Evolutionary conservation across 2,797 vertebrate species (phyloP).

Genomic region (Crocodylus rhombifer): DNA sequence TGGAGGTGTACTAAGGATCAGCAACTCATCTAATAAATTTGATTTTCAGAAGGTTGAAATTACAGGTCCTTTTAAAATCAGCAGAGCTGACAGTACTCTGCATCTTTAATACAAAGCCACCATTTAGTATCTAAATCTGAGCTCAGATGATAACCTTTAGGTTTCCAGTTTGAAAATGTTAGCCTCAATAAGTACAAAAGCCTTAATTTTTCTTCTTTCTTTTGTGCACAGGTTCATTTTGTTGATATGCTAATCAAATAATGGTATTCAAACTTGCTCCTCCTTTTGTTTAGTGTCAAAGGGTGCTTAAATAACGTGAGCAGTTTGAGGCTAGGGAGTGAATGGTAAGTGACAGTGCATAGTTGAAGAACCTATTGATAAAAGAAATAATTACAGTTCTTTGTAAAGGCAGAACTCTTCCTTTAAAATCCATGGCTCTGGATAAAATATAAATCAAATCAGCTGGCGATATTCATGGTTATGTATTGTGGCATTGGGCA

Average conservation of each 20-base stretch:
- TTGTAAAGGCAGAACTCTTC: neutral
- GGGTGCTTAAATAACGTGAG: neutral
- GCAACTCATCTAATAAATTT: neutral
- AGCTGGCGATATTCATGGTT: neutral
- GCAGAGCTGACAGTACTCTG: neutral
- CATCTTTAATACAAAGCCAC: neutral
- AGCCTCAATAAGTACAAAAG: neutral
- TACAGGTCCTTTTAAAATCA: neutral
- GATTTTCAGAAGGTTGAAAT: neutral
- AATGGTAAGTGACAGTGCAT: neutral
- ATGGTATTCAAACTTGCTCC: neutral
- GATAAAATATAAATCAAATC: neutral
- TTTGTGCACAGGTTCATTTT: neutral
- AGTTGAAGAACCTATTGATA: neutral
- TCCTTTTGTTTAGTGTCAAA: neutral
- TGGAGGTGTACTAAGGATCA: neutral
- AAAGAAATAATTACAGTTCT: neutral
- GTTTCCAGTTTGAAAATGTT: neutral
- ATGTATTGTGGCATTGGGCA: neutral
- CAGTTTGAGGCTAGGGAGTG: neutral
- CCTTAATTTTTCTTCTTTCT: neutral
- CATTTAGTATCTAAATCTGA: neutral
- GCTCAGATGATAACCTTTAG: neutral
- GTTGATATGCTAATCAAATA: neutral
- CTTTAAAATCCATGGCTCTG: constrained; percentile 14